Conservation (phyloP, 2,113 vertebrate genomes). For the Anhinga rufa region DNA sequence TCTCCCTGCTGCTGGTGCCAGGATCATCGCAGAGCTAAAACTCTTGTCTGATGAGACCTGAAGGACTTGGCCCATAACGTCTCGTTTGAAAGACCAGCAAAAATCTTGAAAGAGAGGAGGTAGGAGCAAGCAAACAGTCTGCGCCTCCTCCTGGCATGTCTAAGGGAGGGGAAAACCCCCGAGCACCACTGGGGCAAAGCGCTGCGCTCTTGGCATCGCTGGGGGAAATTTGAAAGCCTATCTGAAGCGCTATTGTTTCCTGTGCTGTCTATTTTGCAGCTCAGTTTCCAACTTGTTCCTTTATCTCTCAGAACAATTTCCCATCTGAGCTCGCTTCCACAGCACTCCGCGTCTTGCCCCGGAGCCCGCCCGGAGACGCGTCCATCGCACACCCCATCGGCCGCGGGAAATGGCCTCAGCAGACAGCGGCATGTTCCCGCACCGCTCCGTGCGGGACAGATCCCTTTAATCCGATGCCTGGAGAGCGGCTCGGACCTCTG, state of each 20-base stretch:
- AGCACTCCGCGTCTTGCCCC: rapidly evolving
- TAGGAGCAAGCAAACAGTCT: not conserved
- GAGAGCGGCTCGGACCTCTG: not conserved
- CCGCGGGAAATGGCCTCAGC: not conserved
- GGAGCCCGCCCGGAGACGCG: not conserved
- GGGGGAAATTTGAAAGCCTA: slow-evolving; percentile 48
- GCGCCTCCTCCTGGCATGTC: not conserved
- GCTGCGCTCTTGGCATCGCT: not conserved
- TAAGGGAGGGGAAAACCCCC: rapidly evolving
- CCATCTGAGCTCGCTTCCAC: slow-evolving; percentile 55
- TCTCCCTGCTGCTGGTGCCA: not conserved
- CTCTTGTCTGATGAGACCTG: not conserved
- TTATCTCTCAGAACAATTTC: slow-evolving; percentile 61
- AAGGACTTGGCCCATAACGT: not conserved
- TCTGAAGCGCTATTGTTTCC: slow-evolving; percentile 65
- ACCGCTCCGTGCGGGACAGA: not conserved
- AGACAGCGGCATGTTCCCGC: not conserved
- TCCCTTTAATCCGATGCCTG: not conserved
- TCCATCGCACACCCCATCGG: not conserved
- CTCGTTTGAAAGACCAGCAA: not conserved
- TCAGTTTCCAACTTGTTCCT: slow-evolving; percentile 19
- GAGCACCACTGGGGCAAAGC: not conserved
- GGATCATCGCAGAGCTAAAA: not conserved
- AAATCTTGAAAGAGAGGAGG: not conserved
- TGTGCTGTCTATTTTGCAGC: slow-evolving; percentile 50